Base-by-base conservation (phyloP, 2,113 vertebrate genomes). In the Cyprinodon tularosa region DNA sequence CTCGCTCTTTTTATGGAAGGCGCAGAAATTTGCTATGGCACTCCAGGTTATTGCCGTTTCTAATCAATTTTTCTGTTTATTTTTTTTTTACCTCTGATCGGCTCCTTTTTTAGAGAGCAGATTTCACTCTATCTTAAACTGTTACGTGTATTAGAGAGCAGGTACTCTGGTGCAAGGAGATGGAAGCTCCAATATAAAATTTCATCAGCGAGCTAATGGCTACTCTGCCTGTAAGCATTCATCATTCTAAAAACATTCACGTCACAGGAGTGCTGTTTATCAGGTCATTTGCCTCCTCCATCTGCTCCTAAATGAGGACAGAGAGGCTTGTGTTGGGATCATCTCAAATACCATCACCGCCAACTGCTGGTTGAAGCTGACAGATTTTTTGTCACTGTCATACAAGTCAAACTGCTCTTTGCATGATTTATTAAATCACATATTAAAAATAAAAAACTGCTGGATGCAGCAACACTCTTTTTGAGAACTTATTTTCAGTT, bases 221-320 rank as follows among this genome's bases (percentile, higher is more conserved):
- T 9, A 77, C 37, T 71, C 11, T 75, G 81, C 68, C 62, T 37
- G 29, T 47, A 78, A 80, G 76, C 59, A 44, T 62, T 57, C 39
- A 39, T 29, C 72, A 29, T 74, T 80, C 78, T 40, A 71, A 57
- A 76, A 84, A 62, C 71, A 53, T 45, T 57, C 70, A 38, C 77
- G 68, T 74, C 42, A n/a, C 60, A 69, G 59, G 63, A 85, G 76
- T 40, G 38, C 39, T 36, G 12, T 66, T 89, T 77, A 80, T 63
- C 86, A 87, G 75, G 81, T 91, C 81, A 76, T 88, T 77, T 89
- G 81, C 62, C 84, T 72, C 60, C 64, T 69, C 84, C 89, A 88
- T 89, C 85, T 90, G 86, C 78, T 84, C 50, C 74, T 50, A 39
- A 77, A 53, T 20, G 63, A 59, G 77, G 47, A 47, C 74, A 42